These are phyloP conservation scores for Chrysodeixis includens DNA, from an alignment of 2,888 invertebrate species.

Conservation along the genomic window DNA sequence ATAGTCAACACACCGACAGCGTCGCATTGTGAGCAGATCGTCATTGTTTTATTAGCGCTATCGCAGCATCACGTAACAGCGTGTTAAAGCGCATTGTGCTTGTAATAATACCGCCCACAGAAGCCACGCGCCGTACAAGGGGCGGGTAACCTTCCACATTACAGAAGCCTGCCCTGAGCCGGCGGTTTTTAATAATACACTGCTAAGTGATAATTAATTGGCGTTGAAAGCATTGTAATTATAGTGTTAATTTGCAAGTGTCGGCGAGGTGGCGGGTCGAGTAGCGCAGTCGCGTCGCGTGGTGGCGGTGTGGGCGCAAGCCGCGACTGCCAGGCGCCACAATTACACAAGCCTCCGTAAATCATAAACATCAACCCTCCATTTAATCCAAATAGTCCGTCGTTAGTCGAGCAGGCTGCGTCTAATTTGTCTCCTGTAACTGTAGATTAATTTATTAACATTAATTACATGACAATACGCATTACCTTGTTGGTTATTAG, in stretches of 20 bases:
- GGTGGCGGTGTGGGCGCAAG: conserved; percentile 60
- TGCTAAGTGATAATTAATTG: conserved; percentile 73
- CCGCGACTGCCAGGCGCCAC: conserved; percentile 86
- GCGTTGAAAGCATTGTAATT: conserved; percentile 60
- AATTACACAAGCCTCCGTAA: conserved; percentile 87
- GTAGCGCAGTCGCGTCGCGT: conserved; percentile 37
- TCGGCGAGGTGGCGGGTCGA: conserved; percentile 43
- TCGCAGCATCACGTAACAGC: conserved; percentile 49
- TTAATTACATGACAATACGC: conserved; percentile 86
- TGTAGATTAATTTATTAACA: conserved; percentile 89
- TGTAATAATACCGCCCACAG: conserved; percentile 30
- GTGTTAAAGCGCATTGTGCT: conserved; percentile 49
- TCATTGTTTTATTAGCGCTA: conserved; percentile 72
- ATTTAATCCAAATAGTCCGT: conserved; percentile 89
- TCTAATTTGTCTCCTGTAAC: conserved; percentile 89
- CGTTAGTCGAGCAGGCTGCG: conserved; percentile 88
- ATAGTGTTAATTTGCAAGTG: conserved; percentile 64
- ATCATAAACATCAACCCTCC: conserved; percentile 89
- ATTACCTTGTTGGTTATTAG: conserved; percentile 61
- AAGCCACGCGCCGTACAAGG: background rate
- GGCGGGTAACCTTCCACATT: background rate
- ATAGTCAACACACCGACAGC: conserved; percentile 82
- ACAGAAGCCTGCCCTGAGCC: conserved; percentile 27
- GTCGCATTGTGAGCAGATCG: conserved; percentile 72
- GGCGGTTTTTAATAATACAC: conserved; percentile 57